Evolutionary conservation across 2,797 vertebrate genomes (phyloP).

Genomic region (Onychomys torridus): DNA sequence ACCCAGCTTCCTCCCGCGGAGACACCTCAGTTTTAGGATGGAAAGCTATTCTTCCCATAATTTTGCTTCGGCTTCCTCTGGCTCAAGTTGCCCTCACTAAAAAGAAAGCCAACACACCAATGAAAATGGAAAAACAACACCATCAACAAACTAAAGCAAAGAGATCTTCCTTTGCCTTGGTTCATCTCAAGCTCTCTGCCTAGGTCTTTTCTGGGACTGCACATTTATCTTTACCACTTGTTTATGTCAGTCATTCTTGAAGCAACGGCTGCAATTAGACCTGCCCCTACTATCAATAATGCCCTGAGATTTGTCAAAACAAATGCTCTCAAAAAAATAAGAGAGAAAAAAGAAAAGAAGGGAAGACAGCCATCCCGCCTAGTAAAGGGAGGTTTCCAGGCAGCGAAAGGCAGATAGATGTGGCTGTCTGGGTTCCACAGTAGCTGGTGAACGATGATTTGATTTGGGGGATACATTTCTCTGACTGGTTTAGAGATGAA

Average conservation of each 20-base stretch:
- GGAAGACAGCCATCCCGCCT: neutral
- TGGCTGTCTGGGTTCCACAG: neutral
- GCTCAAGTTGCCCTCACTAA: neutral
- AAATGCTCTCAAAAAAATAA: neutral
- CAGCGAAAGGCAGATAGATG: neutral
- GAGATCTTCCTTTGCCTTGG: neutral
- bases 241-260: neutral
- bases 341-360: neutral
- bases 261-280: neutral
- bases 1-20: neutral
- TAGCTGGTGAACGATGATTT: neutral
- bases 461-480: neutral
- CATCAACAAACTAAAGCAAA: neutral
- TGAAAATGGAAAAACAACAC: neutral
- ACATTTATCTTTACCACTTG: neutral
- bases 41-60: neutral
- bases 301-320: neutral
- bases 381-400: neutral
- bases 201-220: neutral
- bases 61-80: constrained; percentile 1
- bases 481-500: neutral
- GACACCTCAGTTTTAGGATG: neutral
- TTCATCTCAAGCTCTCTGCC: neutral
- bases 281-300: neutral
- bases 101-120: neutral